These are phyloP conservation scores for Erythrocercus mccallii DNA, from an alignment of 2,113 vertebrate species.

Conservation along the genomic window DNA sequence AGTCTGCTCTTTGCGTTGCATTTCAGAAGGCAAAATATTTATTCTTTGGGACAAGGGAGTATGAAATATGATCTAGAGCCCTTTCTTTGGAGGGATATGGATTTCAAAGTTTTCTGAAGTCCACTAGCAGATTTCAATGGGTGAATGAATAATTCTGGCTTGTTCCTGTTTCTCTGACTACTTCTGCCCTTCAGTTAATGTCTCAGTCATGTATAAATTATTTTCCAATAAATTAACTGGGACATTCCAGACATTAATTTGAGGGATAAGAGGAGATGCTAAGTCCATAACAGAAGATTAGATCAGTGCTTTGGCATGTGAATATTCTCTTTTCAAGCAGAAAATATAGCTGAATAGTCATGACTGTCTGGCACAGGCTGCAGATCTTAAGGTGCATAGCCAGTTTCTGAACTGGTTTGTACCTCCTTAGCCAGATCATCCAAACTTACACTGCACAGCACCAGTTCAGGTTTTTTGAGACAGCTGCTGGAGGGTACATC, in stretches of 20 bases:
- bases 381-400: background rate
- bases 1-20: background rate
- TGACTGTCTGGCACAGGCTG: background rate
- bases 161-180: background rate
- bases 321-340: background rate
- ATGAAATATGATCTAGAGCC: background rate
- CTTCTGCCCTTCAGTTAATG: background rate
- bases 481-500: background rate
- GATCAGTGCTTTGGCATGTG: background rate
- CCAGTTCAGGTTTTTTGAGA: background rate
- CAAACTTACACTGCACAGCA: background rate
- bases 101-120: background rate
- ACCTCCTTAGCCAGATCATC: background rate
- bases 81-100: background rate
- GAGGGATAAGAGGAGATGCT: background rate
- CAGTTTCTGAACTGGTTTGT: background rate
- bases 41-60: background rate
- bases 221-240: background rate
- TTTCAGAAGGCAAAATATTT: background rate
- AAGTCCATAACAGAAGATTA: background rate
- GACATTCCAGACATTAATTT: background rate
- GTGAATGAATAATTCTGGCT: background rate
- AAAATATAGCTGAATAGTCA: background rate
- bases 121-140: background rate
- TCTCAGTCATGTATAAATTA: background rate